Conservation (phyloP, 64 coral and sea anemone species). For the Pachyseris speciosa region DNA sequence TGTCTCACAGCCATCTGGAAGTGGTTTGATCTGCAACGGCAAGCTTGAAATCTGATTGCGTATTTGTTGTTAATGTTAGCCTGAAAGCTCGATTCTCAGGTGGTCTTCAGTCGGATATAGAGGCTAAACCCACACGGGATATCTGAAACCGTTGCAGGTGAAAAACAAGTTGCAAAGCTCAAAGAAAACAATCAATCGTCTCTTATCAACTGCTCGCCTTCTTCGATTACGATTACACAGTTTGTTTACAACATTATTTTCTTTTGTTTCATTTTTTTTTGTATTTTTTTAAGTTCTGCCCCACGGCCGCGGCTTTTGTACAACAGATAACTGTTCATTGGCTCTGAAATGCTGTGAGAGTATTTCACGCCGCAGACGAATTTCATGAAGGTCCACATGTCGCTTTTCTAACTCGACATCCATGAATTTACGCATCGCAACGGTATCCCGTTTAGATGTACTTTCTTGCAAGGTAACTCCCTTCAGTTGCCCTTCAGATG, state of each 20-base stretch:
- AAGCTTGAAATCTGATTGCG: too few relatives aligned
- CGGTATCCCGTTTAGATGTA: neutral
- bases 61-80: too few relatives aligned
- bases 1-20: too few relatives aligned
- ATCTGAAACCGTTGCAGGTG: too few relatives aligned
- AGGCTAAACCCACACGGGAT: too few relatives aligned
- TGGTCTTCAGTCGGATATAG: too few relatives aligned
- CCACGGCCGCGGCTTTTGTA: neutral
- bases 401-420: neutral
- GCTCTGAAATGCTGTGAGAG: neutral
- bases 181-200: too few relatives aligned
- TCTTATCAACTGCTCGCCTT: neutral
- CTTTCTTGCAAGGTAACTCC: neutral
- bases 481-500: too few relatives aligned
- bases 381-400: neutral
- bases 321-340: neutral
- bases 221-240: too few relatives aligned
- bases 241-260: neutral
- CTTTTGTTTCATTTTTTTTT: neutral
- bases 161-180: too few relatives aligned
- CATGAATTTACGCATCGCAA: neutral
- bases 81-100: too few relatives aligned
- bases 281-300: neutral
- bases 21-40: too few relatives aligned
- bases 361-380: neutral